phyloP scores from a whole-genome alignment of 2,797 vertebrate species.

The Decapterus maruadsi region DNA sequence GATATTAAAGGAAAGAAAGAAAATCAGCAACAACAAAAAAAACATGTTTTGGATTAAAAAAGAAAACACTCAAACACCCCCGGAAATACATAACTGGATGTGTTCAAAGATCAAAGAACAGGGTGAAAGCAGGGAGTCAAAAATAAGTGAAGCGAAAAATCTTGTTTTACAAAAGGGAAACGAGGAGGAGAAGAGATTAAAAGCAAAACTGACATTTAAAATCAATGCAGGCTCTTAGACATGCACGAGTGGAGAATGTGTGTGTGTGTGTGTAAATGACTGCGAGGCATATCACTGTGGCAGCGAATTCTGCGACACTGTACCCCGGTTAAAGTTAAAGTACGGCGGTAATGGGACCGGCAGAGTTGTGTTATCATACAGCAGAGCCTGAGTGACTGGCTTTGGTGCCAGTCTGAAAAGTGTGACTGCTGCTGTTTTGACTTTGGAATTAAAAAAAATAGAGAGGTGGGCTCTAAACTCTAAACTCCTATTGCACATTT shows the following conservation, averaged over 20 bases:
- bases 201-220: slow-evolving; percentile 34
- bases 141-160: slow-evolving; percentile 24
- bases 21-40: not conserved
- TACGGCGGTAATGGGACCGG: not conserved
- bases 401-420: not conserved
- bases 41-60: not conserved
- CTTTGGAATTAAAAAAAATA: not conserved
- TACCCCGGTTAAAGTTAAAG: not conserved
- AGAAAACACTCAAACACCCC: not conserved
- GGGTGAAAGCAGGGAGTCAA: slow-evolving; percentile 9
- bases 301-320: not conserved
- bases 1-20: slow-evolving; percentile 1
- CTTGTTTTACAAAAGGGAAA: slow-evolving; percentile 22
- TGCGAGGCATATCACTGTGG: not conserved
- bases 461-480: not conserved
- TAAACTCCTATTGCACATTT: slow-evolving; percentile 1
- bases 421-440: not conserved
- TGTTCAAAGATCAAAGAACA: slow-evolving; percentile 4
- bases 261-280: slow-evolving; percentile 12
- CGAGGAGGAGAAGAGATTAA: not conserved
- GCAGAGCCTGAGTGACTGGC: not conserved
- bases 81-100: not conserved
- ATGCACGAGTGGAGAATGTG: slow-evolving; percentile 16
- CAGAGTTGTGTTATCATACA: not conserved
- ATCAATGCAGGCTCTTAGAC: slow-evolving; percentile 20